Conservation (phyloP, 2,797 vertebrate genomes). For the Ceryle rudis region DNA sequence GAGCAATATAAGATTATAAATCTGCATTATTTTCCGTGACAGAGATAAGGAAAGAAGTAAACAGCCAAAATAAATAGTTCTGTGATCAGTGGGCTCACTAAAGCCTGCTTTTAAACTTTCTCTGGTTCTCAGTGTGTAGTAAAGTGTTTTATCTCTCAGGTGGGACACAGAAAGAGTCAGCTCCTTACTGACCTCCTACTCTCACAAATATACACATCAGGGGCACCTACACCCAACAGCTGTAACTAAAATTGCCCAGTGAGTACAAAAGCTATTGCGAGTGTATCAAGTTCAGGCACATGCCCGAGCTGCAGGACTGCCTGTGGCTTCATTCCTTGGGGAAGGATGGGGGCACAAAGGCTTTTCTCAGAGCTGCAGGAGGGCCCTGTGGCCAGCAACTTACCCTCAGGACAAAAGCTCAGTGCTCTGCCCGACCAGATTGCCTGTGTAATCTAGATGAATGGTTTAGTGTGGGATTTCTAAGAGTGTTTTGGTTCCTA, state of each 20-base stretch:
- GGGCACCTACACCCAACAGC: not conserved
- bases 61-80: not conserved
- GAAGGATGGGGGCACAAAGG: not conserved
- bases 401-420: not conserved
- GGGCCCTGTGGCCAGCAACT: not conserved
- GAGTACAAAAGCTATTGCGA: not conserved
- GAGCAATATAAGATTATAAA: not conserved
- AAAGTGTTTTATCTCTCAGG: not conserved
- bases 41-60: slow-evolving; percentile 3
- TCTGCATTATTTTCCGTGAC: not conserved
- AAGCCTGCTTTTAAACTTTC: not conserved
- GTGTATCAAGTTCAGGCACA: not conserved
- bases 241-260: not conserved
- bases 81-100: not conserved
- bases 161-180: not conserved
- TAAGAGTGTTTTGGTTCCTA: not conserved
- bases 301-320: not conserved
- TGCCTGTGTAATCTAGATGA: not conserved
- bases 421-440: not conserved
- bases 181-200: not conserved
- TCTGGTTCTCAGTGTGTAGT: not conserved
- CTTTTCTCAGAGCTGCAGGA: not conserved
- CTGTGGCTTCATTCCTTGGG: not conserved
- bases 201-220: not conserved
- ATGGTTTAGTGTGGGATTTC: not conserved